Evolutionary conservation across 2,888 invertebrate genomes (phyloP), one percentile per base, ranked within the genome.

Genomic region (Esperia sulphurella): DNA sequence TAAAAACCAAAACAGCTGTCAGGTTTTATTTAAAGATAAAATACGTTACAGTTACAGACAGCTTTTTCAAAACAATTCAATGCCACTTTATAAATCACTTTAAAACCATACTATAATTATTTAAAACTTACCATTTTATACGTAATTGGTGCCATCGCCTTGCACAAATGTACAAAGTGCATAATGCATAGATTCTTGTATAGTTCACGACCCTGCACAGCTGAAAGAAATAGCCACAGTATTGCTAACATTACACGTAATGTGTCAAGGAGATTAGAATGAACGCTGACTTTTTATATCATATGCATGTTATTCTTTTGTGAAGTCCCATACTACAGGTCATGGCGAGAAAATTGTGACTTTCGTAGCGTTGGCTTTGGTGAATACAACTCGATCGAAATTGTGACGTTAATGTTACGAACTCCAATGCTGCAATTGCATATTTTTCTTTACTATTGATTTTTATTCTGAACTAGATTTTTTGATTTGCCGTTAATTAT

Each of bases 121-220:
- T 10, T 7, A 55, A 52, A 59, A 59, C n/a, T 10, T n/a, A n/a
- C n/a, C 35, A 35, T 35, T 35, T 53, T 53, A 61, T 62, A 70
- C 67, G 65, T 71, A 64, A 71, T 72, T 62, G 66, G 62, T 53
- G 58, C 53, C 54, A 61, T 60, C 52, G 69, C 71, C 69, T 71
- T 52, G 59, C 67, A 69, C 68, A 51, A 64, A 52, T 58, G 62
- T 65, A 57, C 61, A 68, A 14, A 72, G 72, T 78, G 79, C 82
- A 73, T 72, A 74, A 68, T 63, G 75, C 74, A 67, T 76, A 74
- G 68, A 59, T 41, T 48, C 48, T 60, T 62, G 61, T 62, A 60
- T 80, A 82, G 80, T 53, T 60, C 68, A 81, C 78, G 62, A 75
- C 66, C 74, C 67, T 74, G 85, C 85, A 85, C 83, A 73, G 79